Conservation (phyloP, 2,113 vertebrate genomes). For the Narcine bancroftii region DNA sequence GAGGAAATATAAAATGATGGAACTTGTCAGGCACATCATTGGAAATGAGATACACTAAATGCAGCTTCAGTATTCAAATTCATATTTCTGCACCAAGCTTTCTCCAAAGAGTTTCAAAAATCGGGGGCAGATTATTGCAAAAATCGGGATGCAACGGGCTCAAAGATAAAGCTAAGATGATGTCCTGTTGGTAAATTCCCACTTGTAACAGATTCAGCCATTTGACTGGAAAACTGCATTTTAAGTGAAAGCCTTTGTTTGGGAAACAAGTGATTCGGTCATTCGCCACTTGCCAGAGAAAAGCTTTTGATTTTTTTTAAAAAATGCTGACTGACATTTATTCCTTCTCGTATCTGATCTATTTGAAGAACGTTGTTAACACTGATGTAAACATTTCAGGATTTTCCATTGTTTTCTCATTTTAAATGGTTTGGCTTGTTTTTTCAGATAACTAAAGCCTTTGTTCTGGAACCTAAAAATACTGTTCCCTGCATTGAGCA, state of each 20-base stretch:
- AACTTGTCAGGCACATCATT: neutral
- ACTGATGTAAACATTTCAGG: neutral
- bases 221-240: neutral
- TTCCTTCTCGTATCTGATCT: neutral
- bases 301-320: neutral
- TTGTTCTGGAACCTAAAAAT: neutral
- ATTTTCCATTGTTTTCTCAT: neutral
- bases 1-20: neutral
- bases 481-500: neutral
- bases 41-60: slow-evolving; percentile 14
- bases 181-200: neutral
- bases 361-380: neutral
- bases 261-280: neutral
- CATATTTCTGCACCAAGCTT: neutral
- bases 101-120: neutral
- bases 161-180: neutral
- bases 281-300: neutral
- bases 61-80: neutral
- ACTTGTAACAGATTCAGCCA: neutral
- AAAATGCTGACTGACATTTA: neutral
- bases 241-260: neutral
- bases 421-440: neutral
- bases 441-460: neutral
- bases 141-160: neutral
- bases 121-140: neutral